phyloP scores from a whole-genome alignment of 2,797 vertebrate genomes.

The Arremon aurantiirostris region DNA sequence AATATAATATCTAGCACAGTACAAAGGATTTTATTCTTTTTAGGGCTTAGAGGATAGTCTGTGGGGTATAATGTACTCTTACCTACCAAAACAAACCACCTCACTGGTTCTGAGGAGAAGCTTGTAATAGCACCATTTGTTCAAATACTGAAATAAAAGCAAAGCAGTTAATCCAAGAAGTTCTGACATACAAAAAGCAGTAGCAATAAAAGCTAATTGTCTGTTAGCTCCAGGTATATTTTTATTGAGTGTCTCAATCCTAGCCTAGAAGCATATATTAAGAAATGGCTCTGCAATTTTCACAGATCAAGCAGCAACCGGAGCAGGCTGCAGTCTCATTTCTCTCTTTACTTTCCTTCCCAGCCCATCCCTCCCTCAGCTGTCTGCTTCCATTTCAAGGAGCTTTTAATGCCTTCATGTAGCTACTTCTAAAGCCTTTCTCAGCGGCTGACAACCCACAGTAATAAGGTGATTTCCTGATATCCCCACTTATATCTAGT shows the following conservation, averaged over 20 bases:
- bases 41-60: background rate
- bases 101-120: slow-evolving; percentile 26
- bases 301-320: background rate
- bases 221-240: slow-evolving; percentile 59
- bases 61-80: slow-evolving; percentile 41
- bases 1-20: background rate
- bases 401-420: background rate
- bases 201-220: slow-evolving; percentile 63
- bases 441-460: background rate
- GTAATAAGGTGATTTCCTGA: background rate
- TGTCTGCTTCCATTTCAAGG: background rate
- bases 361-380: background rate
- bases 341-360: background rate
- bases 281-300: background rate
- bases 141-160: slow-evolving; percentile 46
- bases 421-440: background rate
- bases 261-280: slow-evolving; percentile 32
- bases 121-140: slow-evolving; percentile 47
- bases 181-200: slow-evolving; percentile 53
- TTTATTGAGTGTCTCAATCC: slow-evolving; percentile 54
- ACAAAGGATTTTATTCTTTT: slow-evolving; percentile 37
- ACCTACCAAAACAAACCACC: slow-evolving; percentile 58
- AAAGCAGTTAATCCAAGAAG: slow-evolving; percentile 45
- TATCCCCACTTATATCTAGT: accelerated
- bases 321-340: background rate